A percentile compares a stretch with the other conserved stretches of the same genome.
Evolutionary conservation across 1,140 invertebrate species (phyloP).

Genomic region (Berghia stephanieae): DNA sequence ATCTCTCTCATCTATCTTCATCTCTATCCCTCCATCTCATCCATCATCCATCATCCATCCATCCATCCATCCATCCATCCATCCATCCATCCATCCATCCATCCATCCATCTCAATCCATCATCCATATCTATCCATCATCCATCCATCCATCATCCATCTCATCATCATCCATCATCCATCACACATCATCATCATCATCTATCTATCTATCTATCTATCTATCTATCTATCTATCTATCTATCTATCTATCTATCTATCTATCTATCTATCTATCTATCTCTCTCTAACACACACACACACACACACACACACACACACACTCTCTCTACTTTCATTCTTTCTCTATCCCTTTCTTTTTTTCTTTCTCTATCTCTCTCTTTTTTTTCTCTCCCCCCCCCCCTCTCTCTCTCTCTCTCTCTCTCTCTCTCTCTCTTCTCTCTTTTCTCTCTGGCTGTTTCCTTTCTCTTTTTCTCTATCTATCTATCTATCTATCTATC

Average conservation of each 20-base stretch:
- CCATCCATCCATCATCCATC: too few relatives aligned
- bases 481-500: not conserved
- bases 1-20: too few relatives aligned
- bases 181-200: too few relatives aligned
- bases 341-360: not conserved
- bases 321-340: not conserved
- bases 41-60: too few relatives aligned
- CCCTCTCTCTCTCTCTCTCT: not conserved
- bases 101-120: too few relatives aligned
- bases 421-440: not conserved
- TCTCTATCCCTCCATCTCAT: too few relatives aligned
- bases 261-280: not conserved
- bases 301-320: not conserved
- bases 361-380: not conserved
- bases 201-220: not conserved
- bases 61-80: too few relatives aligned
- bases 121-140: too few relatives aligned
- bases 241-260: not conserved
- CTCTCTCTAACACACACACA: not conserved
- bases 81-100: too few relatives aligned
- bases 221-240: not conserved
- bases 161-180: too few relatives aligned
- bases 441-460: not conserved
- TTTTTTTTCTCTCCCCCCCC: not conserved
- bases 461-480: not conserved